Conservation (phyloP, 2,797 vertebrate genomes). For the Coregonus suidteri region DNA sequence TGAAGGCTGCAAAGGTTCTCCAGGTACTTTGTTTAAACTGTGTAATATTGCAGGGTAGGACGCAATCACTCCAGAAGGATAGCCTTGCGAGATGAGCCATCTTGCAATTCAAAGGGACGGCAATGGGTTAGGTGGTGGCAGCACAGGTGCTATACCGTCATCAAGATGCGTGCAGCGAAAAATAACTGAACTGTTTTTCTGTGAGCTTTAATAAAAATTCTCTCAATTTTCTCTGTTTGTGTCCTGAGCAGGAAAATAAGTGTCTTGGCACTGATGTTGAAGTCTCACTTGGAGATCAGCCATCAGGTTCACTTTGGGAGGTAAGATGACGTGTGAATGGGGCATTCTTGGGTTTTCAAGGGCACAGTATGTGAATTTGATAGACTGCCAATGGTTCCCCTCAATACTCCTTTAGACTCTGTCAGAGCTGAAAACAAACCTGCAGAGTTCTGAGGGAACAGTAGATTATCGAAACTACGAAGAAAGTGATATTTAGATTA, state of each 20-base stretch:
- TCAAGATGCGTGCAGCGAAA: conserved; percentile 50
- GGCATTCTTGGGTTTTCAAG: conserved; percentile 77
- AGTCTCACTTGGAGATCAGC: conserved; percentile 81
- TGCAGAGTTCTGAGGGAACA: neutral
- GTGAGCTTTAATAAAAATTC: conserved; percentile 64
- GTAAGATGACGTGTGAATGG: conserved; percentile 68
- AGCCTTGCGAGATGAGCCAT: conserved; percentile 47
- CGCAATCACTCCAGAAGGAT: neutral
- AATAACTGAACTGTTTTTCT: conserved; percentile 60
- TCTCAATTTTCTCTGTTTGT: conserved; percentile 28
- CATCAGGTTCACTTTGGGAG: conserved; percentile 77
- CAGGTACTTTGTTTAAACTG: conserved; percentile 41
- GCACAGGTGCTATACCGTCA: conserved; percentile 47
- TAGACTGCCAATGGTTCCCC: conserved; percentile 62
- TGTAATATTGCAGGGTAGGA: conserved; percentile 44
- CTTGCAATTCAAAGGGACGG: conserved; percentile 58
- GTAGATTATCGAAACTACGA: neutral
- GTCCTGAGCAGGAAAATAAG: conserved; percentile 52
- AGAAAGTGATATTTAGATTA: neutral
- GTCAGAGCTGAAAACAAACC: conserved; percentile 35
- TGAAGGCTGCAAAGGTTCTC: conserved; percentile 17
- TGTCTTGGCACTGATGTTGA: conserved; percentile 74
- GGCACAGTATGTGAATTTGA: conserved; percentile 68
- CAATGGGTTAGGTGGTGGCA: conserved; percentile 35
- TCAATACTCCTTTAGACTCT: conserved; percentile 33